A percentile compares a stretch with the other conserved stretches of the same genome.
These are phyloP conservation scores for Microctonus hyperodae DNA, from an alignment of 2,888 invertebrate species.

Conservation along the genomic window DNA sequence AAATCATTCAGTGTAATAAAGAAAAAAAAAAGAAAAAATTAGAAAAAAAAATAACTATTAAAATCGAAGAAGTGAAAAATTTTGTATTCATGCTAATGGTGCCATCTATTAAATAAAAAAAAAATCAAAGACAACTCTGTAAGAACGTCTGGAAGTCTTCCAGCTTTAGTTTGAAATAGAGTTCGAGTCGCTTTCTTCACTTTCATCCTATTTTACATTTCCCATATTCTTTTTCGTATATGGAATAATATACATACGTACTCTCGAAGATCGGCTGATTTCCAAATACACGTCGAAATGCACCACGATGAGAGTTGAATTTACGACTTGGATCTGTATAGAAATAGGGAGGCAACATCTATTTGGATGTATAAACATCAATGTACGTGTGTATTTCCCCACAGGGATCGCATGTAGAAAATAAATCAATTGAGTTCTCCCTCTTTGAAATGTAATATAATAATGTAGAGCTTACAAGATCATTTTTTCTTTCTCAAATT, in stretches of 20 bases:
- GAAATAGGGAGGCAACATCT: not conserved
- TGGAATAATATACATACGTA: not conserved
- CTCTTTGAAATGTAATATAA: not conserved
- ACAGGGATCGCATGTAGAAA: not conserved
- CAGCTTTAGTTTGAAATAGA: not conserved
- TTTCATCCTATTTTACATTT: conserved; percentile 12
- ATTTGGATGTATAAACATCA: conserved; percentile 1
- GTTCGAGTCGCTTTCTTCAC: not conserved
- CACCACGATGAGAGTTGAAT: conserved; percentile 1
- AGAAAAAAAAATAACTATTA: not conserved
- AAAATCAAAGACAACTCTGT: not conserved
- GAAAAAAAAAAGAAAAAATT: not conserved
- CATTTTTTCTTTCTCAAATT: not conserved
- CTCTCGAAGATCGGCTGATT: conserved; percentile 3
- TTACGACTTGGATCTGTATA: not conserved
- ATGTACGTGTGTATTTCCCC: not conserved
- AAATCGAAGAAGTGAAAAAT: not conserved
- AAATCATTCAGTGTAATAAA: not conserved
- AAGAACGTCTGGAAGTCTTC: not conserved
- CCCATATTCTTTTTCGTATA: conserved; percentile 1
- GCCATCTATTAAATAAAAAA: not conserved
- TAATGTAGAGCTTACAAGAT: not conserved
- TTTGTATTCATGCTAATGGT: not conserved
- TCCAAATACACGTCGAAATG: conserved; percentile 14
- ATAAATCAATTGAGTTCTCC: not conserved